Percentiles rank a stretch among this genome's conserved stretches.
phyloP scores from a whole-genome alignment of 1,140 invertebrate genomes.

The Trachelipus rathkii region DNA sequence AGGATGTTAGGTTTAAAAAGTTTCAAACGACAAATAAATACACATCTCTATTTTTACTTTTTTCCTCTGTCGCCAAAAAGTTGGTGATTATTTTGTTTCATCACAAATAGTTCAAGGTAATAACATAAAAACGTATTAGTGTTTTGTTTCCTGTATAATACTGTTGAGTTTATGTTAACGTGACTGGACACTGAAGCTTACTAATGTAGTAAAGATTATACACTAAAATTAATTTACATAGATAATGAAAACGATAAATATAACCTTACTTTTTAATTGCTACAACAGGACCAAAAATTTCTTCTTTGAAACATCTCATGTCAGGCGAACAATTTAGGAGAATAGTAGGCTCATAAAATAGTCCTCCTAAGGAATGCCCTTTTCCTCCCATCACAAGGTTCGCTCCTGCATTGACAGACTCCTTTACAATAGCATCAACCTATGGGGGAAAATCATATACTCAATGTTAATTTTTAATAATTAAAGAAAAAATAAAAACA shows the following conservation, averaged over 20 bases:
- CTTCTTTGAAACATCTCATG: constrained; percentile 80
- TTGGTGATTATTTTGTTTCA: too few relatives aligned
- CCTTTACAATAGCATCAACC: constrained; percentile 70
- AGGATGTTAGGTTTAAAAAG: too few relatives aligned
- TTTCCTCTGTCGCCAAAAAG: too few relatives aligned
- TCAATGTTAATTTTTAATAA: not conserved
- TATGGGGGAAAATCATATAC: constrained; percentile 37
- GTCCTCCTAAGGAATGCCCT: constrained; percentile 61
- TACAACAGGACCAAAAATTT: constrained; percentile 95
- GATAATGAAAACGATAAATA: not conserved
- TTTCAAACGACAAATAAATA: too few relatives aligned
- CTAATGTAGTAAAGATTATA: too few relatives aligned
- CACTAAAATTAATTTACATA: too few relatives aligned
- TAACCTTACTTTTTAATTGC: constrained; percentile 67
- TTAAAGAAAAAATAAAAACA: constrained; percentile 34
- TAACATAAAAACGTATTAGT: too few relatives aligned
- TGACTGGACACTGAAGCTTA: too few relatives aligned
- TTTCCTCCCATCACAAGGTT: constrained; percentile 78
- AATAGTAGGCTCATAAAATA: constrained; percentile 90
- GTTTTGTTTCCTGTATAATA: too few relatives aligned
- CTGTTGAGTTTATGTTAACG: too few relatives aligned
- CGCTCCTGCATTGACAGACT: constrained; percentile 81
- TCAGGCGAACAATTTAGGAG: constrained; percentile 70
- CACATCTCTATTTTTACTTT: too few relatives aligned
- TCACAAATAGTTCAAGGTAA: too few relatives aligned